Evolutionary conservation across 2,888 invertebrate genomes (phyloP).

Genomic region (Auanema sp.): DNA sequence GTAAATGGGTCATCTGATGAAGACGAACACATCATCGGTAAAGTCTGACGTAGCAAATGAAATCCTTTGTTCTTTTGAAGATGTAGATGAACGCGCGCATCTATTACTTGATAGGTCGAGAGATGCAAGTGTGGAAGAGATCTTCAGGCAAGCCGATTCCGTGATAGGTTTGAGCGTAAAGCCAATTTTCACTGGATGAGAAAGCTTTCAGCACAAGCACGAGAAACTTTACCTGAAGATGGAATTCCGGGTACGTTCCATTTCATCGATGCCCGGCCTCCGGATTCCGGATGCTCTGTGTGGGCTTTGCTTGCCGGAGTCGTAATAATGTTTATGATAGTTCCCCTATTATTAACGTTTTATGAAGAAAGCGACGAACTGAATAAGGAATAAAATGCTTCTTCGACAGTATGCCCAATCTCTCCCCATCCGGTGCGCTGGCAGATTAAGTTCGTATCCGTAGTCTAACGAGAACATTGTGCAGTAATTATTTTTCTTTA

Average conservation of each 20-base stretch:
- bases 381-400: too few species aligned
- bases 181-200: background rate
- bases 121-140: conserved; percentile 51
- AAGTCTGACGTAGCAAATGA: background rate
- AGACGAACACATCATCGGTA: conserved; percentile 30
- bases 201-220: conserved; percentile 15
- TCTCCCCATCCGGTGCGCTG: too few species aligned
- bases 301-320: conserved; percentile 49
- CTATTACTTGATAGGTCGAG: conserved; percentile 22
- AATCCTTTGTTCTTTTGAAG: conserved; percentile 10
- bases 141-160: conserved; percentile 57
- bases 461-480: too few species aligned
- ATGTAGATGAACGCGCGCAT: conserved; percentile 25
- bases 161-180: conserved; percentile 42
- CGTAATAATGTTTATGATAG: conserved; percentile 54
- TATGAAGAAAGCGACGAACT: conserved; percentile 41
- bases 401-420: too few species aligned
- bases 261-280: conserved; percentile 60
- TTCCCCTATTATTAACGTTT: conserved; percentile 55
- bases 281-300: conserved; percentile 35
- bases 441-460: too few species aligned
- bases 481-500: too few species aligned
- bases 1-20: conserved; percentile 28
- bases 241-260: conserved; percentile 48
- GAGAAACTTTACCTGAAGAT: conserved; percentile 41